These are phyloP conservation scores for Sitta europaea DNA, from an alignment of 2,113 vertebrate species.

Conservation along the genomic window DNA sequence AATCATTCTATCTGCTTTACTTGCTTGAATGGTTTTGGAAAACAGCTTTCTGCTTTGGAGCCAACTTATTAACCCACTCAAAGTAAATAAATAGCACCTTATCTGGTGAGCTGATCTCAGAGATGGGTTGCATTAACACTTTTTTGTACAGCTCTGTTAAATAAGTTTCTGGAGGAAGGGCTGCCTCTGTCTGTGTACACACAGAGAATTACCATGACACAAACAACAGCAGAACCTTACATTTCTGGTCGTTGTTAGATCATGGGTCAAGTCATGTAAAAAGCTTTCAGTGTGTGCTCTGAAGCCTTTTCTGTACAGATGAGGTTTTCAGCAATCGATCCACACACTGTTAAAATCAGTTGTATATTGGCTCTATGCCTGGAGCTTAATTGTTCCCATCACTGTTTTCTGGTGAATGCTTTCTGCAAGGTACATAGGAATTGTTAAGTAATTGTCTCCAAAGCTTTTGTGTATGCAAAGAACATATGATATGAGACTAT, in stretches of 20 bases:
- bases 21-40: neutral
- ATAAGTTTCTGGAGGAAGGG: neutral
- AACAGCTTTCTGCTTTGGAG: neutral
- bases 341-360: neutral
- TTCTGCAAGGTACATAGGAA: constrained; percentile 1
- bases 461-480: neutral
- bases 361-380: neutral
- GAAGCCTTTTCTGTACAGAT: neutral
- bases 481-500: neutral
- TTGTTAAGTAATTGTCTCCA: neutral
- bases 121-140: neutral
- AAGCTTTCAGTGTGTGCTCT: neutral
- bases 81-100: neutral
- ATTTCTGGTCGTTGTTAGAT: neutral
- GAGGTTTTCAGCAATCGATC: constrained; percentile 17
- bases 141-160: neutral
- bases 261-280: neutral
- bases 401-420: neutral
- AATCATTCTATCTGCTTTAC: neutral
- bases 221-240: neutral
- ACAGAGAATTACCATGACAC: neutral
- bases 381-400: neutral
- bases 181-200: neutral
- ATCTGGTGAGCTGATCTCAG: neutral
- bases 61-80: neutral